A percentile compares a stretch with the other conserved stretches of the same genome.
Conservation (phyloP, 2,113 vertebrate species). For the Capreolus pygargus region DNA sequence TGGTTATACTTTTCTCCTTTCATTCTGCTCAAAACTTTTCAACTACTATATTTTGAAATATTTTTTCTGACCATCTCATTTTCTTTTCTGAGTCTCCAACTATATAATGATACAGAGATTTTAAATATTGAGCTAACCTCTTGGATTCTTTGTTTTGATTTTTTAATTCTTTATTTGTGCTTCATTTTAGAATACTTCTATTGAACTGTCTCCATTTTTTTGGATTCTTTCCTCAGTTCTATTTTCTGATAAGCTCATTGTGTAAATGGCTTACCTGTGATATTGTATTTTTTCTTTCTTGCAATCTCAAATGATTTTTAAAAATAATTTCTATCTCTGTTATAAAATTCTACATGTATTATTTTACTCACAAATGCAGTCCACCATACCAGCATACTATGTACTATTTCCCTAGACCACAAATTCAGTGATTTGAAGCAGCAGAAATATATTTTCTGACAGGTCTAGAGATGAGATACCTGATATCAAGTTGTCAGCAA, state of each 20-base stretch:
- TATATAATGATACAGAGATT: not conserved
- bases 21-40: not conserved
- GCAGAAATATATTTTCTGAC: not conserved
- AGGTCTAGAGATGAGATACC: not conserved
- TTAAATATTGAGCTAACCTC: not conserved
- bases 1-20: not conserved
- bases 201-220: not conserved
- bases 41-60: not conserved
- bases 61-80: not conserved
- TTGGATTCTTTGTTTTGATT: not conserved
- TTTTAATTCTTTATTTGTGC: not conserved
- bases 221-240: not conserved
- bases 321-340: not conserved
- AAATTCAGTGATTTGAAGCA: not conserved
- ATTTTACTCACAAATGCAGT: not conserved
- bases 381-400: not conserved
- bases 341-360: not conserved
- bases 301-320: not conserved
- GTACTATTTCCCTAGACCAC: not conserved
- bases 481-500: not conserved
- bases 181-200: not conserved
- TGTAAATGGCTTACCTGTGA: not conserved
- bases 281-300: not conserved
- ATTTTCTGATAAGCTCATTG: not conserved
- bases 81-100: not conserved